Evolutionary conservation across 2,888 invertebrate species (phyloP).

Genomic region (Agrenia bidenticulata): DNA sequence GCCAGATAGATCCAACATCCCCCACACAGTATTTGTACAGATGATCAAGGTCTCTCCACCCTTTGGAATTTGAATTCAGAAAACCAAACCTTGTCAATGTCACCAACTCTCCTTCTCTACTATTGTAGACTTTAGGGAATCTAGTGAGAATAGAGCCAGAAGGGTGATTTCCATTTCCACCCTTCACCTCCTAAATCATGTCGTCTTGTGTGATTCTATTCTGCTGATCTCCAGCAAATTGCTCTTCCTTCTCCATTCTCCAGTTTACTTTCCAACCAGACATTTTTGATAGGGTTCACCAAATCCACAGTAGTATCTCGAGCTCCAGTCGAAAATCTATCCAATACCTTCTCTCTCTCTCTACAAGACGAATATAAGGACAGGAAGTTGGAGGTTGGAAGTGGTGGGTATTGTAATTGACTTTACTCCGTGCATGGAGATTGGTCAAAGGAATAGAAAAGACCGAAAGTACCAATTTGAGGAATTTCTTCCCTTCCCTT

Average conservation of each 20-base stretch:
- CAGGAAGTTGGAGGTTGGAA: background rate
- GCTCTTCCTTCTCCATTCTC: slow-evolving; percentile 4
- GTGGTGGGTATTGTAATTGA: slow-evolving; percentile 6
- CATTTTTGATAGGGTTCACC: no score
- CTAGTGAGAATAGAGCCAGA: no score
- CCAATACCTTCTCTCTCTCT: no score
- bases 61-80: no score
- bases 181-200: slow-evolving; percentile 16
- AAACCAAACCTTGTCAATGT: no score
- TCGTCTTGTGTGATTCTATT: slow-evolving; percentile 11
- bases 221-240: slow-evolving; percentile 13
- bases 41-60: no score
- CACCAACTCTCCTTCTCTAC: background rate
- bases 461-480: slow-evolving; percentile 18
- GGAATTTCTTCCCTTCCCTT: slow-evolving; percentile 18
- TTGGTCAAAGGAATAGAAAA: slow-evolving; percentile 14
- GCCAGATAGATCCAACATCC: no score
- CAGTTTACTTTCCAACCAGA: background rate
- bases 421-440: slow-evolving; percentile 14
- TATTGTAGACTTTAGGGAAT: background rate
- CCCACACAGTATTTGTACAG: no score
- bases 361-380: no score
- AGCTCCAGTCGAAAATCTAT: no score
- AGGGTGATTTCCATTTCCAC: slow-evolving; percentile 16
- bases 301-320: no score